Percentiles rank a stretch among this genome's conserved stretches.
Conservation (phyloP, 1,140 invertebrate genomes). For the Oppia nitens region DNA sequence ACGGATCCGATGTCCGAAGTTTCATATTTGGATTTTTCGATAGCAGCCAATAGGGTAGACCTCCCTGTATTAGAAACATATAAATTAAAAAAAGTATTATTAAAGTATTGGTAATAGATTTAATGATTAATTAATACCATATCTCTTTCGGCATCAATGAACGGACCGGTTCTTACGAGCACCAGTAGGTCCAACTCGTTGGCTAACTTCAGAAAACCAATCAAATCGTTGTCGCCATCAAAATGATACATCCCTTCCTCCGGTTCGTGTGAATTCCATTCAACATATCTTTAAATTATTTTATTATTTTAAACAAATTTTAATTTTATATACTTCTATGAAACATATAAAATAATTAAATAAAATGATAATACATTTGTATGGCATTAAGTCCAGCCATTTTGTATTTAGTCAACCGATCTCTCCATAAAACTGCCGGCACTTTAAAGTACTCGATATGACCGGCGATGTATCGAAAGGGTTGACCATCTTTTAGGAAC, state of each 20-base stretch:
- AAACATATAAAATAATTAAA: too few relatives aligned
- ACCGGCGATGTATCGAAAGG: conserved; percentile 68
- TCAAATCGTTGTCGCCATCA: conserved; percentile 54
- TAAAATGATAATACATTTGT: conserved; percentile 45
- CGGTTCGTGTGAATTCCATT: conserved; percentile 83
- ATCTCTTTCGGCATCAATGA: conserved; percentile 65
- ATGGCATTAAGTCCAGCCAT: conserved; percentile 81
- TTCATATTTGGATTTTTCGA: conserved; percentile 15
- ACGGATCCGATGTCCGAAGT: conserved; percentile 18
- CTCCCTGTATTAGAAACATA: conserved; percentile 20
- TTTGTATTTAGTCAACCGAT: conserved; percentile 60
- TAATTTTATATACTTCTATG: too few relatives aligned
- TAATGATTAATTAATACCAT: neutral
- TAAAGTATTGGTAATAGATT: too few relatives aligned
- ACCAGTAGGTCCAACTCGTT: conserved; percentile 62
- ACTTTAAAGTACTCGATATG: conserved; percentile 82
- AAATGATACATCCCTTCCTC: conserved; percentile 48
- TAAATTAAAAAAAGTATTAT: too few relatives aligned
- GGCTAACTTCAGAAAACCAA: conserved; percentile 56
- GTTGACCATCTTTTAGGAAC: conserved; percentile 64
- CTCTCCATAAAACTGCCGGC: conserved; percentile 61
- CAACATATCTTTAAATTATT: conserved; percentile 50
- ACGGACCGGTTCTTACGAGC: conserved; percentile 74
- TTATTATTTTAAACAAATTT: too few relatives aligned
- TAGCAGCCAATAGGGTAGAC: conserved; percentile 30